A percentile compares a stretch with the other conserved stretches of the same genome.
Evolutionary conservation across 2,888 invertebrate genomes (phyloP).

Genomic region (Mongoloraphidia duomilia): DNA sequence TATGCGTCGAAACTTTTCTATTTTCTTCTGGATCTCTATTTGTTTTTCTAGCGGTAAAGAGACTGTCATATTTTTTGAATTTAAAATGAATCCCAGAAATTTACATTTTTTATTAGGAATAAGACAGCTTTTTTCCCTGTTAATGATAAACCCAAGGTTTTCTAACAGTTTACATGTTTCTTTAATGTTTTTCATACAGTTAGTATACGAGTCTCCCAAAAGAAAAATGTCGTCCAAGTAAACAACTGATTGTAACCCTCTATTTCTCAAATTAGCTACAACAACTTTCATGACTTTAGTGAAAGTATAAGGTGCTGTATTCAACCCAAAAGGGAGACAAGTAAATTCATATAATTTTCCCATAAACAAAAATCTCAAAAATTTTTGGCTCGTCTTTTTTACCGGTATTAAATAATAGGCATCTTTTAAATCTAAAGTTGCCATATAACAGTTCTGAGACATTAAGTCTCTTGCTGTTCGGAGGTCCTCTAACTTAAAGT

Average conservation of each 20-base stretch:
- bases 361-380: conserved; percentile 10
- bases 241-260: conserved; percentile 12
- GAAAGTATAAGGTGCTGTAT: conserved; percentile 11
- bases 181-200: conserved; percentile 8
- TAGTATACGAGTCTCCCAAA: conserved; percentile 6
- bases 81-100: too few relatives aligned
- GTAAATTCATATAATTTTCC: conserved; percentile 8
- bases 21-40: too few relatives aligned
- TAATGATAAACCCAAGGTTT: conserved; percentile 12
- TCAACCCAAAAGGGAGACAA: conserved; percentile 12
- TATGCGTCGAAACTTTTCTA: too few relatives aligned
- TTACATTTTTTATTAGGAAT: too few relatives aligned
- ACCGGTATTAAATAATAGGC: conserved; percentile 11
- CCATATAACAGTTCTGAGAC: conserved; percentile 5
- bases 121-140: conserved; percentile 11
- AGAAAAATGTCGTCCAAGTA: conserved; percentile 15
- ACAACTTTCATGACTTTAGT: conserved; percentile 13
- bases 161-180: conserved; percentile 7
- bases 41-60: too few relatives aligned
- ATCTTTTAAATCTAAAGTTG: conserved; percentile 10
- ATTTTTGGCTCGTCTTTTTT: conserved; percentile 5
- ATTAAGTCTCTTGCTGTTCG: conserved; percentile 4
- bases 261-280: conserved; percentile 1
- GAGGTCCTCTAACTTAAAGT: conserved; percentile 11
- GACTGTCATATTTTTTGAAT: too few relatives aligned